Base-by-base conservation (phyloP, 2,797 vertebrate species). In the Eulemur mongoz region DNA sequence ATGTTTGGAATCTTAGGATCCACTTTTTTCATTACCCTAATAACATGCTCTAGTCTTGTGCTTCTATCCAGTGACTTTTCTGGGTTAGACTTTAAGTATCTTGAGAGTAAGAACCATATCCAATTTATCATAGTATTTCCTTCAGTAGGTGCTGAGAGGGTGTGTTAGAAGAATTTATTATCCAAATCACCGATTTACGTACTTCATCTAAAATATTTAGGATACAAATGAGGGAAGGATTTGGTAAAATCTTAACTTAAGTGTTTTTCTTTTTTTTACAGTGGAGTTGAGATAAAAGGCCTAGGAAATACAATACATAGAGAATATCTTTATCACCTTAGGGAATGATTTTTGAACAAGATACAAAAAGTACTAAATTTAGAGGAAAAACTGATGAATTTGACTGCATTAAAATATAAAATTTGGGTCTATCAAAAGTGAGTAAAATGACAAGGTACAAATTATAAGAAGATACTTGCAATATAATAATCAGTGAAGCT, bases 331-430 rank as follows among this genome's bases (percentile, higher is more conserved):
- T 63, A 50, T n/a, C 35, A 86, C 13, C 13, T 20, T 73, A 20
- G 5, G 23, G 25, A 91, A 80, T 14, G 57, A 45, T 35, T 63
- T 8, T 70, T 75, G 40, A 94, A 70, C 0, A 85, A 76, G 5
- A 85, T 22, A 65, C 4, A 23, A 54, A 30, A 50, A 72, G 4
- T 25, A 65, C 22, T 63, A 90, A 86, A 78, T 7, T 65, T 82
- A 54, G 14, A 69, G 32, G 32, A n/a, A 90, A 95, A 79, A 61
- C 1, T 63, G 40, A 67, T 61, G 22, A 93, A 35, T 79, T 91
- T 48, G n/a, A 43, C 30, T 40, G 9, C 45, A 80, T 69, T 95
- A 93, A 93, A 93, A 91, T 75, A 32, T 76, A 61, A 94, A 93
- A 70, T 9, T 69, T 80, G 43, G 35, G 10, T 38, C 15, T 75